Evolutionary conservation across 2,888 invertebrate species (phyloP), one percentile per base, ranked within the genome.

Genomic region (Tetramorium bicarinatum): DNA sequence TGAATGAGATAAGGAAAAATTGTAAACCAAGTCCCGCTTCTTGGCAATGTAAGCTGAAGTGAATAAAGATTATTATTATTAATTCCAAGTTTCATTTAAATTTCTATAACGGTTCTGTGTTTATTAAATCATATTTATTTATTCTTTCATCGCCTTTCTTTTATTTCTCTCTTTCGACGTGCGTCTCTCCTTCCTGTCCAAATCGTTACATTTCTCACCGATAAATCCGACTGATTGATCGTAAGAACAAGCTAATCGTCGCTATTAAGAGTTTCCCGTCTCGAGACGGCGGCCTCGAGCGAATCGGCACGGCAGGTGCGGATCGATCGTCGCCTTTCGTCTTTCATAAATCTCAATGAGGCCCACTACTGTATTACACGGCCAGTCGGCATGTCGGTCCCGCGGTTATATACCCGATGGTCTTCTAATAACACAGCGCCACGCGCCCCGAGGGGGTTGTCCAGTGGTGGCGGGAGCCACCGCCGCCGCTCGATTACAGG

Each of bases 401-500:
- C 83, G 77, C 79, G 79, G 79, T 71, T 79, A 25, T 71, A 71
- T 59, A 71, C 21, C 59, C 79, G 69, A 88, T 62, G 85, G 87
- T 89, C 89, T 88, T 89, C 89, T 89, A 89, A 89, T 89, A 89
- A 89, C 89, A 89, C 88, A 86, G 82, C 81, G 83, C 76, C 85
- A 77, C 21, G 85, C 90, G 90, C 89, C 85, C 90, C 90, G 44
- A 86, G 89, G 87, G 77, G 66, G 75, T 47, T 52, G 66, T 67
- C 41, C 3, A 88, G 83, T 86, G 85, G 89, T 62, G 34, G 62
- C 59, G n/a, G 38, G n/a, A n/a, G 11, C 29, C 64, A 13, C 29
- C 18, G 91, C 90, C 89, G 91, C 88, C 89, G 87, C 89, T 91
- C 91, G 92, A 92, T 92, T 92, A 92, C 91, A 92, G 92, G 92